Evolutionary conservation across 2,797 vertebrate genomes (phyloP), one percentile per base, ranked within the genome.

Genomic region (Helicolenus hilgendorfi): DNA sequence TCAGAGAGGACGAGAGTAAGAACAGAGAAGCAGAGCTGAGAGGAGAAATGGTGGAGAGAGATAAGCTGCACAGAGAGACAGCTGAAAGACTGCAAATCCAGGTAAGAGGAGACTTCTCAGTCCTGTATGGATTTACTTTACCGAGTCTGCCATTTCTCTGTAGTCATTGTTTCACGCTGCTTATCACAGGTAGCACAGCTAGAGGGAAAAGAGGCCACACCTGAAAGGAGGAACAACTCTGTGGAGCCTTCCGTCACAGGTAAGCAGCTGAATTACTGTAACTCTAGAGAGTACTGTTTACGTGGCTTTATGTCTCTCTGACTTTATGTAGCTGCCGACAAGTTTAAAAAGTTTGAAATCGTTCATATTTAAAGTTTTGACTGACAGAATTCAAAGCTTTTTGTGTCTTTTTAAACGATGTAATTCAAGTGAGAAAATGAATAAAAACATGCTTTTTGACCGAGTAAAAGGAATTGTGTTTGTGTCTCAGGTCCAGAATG

Each of bases 1-100:
- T 27, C 89, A 99, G 98, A 91, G 98, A 98, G 91, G 95, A 94
- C 11, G 98, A 98, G 92, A 95, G 97, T 79, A 90, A 96, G 86
- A 97, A 93, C 87, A 98, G 96, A 83, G 98, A 98, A 55, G 95
- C 97, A 10, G 97, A 98, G 53, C 87, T 98, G 76, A 96, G 84
- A 89, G 96, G 77, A 76, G 89, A 97, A 45, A 89, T 98, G 91
- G 98, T 98, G 84, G 97, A 98, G 74, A 97, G 93, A 86, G 98
- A 98, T 22, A 94, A 91, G 88, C 95, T 96, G 77, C 95, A 98
- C 85, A 94, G 89, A 78, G 97, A 97, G 79, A 95, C 93, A 3
- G 81, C 98, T 90, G 97, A 97, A 95, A 95, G 91, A 70, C 95
- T 98, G 70, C 95, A 98, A 88, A 94, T 96, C 72, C 97, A 97